These are phyloP conservation scores for Philaenus spumarius DNA, from an alignment of 1,140 invertebrate species.

Conservation along the genomic window DNA sequence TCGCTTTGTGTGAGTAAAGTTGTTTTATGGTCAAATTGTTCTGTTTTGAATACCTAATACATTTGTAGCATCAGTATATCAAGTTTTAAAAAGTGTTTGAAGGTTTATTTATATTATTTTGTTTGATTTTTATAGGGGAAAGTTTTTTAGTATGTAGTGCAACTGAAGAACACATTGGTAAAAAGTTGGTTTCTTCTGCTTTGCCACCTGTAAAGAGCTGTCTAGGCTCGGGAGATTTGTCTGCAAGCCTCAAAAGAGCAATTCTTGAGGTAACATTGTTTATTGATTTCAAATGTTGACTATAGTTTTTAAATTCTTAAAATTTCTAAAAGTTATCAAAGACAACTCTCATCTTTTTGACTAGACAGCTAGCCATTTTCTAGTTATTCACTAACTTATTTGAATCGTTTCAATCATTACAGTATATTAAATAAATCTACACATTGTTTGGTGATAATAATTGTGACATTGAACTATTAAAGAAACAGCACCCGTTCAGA, in stretches of 20 bases:
- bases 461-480: no score
- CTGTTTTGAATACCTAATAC: no score
- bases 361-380: no score
- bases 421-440: no score
- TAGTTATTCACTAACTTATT: not conserved
- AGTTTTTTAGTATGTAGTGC: slow-evolving; percentile 85
- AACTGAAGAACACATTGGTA: slow-evolving; percentile 60
- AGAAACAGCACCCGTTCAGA: no score
- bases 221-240: slow-evolving; percentile 58
- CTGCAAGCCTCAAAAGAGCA: slow-evolving; percentile 50
- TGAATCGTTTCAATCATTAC: no score
- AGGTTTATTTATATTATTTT: no score
- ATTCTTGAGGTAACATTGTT: slow-evolving; percentile 47
- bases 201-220: slow-evolving; percentile 78
- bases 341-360: not conserved
- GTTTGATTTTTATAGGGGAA: slow-evolving; percentile 57
- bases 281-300: not conserved
- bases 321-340: not conserved
- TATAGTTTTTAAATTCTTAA: not conserved
- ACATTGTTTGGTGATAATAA: no score
- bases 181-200: slow-evolving; percentile 56
- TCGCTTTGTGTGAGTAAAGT: no score
- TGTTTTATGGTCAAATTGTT: no score
- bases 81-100: no score
- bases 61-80: no score